Evolutionary conservation across 1,140 invertebrate species (phyloP).

Genomic region (Babylonia areolata): DNA sequence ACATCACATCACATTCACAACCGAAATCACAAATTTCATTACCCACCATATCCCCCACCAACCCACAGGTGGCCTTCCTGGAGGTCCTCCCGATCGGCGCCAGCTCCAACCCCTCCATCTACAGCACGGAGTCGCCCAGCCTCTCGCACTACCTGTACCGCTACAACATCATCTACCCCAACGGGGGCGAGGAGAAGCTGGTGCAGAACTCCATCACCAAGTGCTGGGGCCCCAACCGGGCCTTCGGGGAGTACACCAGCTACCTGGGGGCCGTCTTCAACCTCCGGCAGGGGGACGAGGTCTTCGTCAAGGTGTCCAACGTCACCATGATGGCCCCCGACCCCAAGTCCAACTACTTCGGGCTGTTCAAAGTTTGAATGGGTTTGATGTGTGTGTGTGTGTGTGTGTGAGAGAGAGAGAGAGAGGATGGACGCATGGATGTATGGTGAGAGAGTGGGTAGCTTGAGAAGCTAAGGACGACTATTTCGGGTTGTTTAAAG

Average conservation of each 20-base stretch:
- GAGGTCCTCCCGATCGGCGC: conserved; percentile 56
- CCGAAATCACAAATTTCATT: too few species aligned
- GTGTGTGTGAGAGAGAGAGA: background rate
- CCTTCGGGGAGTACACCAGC: conserved; percentile 69
- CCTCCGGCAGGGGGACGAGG: conserved; percentile 65
- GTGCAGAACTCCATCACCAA: conserved; percentile 71
- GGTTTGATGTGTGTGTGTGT: background rate
- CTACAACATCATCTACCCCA: conserved; percentile 69
- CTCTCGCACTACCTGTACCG: conserved; percentile 70
- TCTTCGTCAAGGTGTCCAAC: conserved; percentile 72
- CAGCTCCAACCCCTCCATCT: background rate
- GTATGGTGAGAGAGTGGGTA: background rate
- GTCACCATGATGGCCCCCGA: conserved; percentile 62
- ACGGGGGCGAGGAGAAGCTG: conserved; percentile 68
- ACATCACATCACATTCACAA: too few species aligned
- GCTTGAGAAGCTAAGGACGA: background rate
- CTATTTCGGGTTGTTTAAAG: background rate
- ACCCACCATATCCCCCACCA: too few species aligned
- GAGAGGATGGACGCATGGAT: background rate
- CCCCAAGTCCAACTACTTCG: conserved; percentile 70
- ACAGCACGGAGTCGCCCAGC: conserved; percentile 47
- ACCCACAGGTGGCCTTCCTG: conserved; percentile 64
- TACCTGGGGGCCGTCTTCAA: conserved; percentile 69
- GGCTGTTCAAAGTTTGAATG: conserved; percentile 61
- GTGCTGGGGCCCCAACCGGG: conserved; percentile 64